Conservation (phyloP, 2,888 invertebrate species). For the Hirtodrosophila histrioides region DNA sequence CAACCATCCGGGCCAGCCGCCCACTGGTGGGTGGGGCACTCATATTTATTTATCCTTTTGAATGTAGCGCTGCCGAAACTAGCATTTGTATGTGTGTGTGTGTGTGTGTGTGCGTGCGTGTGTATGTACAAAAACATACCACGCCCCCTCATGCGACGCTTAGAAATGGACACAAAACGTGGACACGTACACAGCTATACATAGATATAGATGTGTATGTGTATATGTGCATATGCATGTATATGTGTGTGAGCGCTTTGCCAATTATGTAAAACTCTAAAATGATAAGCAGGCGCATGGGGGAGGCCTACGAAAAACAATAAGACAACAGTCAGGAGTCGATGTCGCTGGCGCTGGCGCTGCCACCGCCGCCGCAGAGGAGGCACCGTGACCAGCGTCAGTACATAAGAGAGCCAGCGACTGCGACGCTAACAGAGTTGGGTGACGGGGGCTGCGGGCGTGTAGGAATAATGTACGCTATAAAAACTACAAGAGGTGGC, state of each 20-base stretch:
- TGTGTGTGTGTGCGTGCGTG: conserved; percentile 20
- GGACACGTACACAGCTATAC: conserved; percentile 30
- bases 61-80: conserved; percentile 43
- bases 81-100: conserved; percentile 26
- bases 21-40: conserved; percentile 38
- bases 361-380: neutral
- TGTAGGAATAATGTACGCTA: conserved; percentile 9
- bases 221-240: conserved; percentile 7
- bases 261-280: conserved; percentile 77
- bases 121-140: conserved; percentile 45
- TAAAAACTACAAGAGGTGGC: conserved; percentile 49
- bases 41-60: conserved; percentile 75
- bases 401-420: conserved; percentile 41
- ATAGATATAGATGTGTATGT: conserved; percentile 18
- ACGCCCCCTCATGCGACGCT: conserved; percentile 55
- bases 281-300: conserved; percentile 68
- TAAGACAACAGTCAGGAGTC: conserved; percentile 51
- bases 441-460: neutral
- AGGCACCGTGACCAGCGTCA: conserved; percentile 26
- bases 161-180: conserved; percentile 58
- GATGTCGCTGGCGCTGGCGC: no score
- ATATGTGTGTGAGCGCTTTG: conserved; percentile 28
- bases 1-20: conserved; percentile 7
- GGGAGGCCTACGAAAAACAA: conserved; percentile 71
- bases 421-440: neutral